A percentile compares a stretch with the other conserved stretches of the same genome.
Conservation (phyloP, 2,113 vertebrate genomes). For the Salvelinus fontinalis region DNA sequence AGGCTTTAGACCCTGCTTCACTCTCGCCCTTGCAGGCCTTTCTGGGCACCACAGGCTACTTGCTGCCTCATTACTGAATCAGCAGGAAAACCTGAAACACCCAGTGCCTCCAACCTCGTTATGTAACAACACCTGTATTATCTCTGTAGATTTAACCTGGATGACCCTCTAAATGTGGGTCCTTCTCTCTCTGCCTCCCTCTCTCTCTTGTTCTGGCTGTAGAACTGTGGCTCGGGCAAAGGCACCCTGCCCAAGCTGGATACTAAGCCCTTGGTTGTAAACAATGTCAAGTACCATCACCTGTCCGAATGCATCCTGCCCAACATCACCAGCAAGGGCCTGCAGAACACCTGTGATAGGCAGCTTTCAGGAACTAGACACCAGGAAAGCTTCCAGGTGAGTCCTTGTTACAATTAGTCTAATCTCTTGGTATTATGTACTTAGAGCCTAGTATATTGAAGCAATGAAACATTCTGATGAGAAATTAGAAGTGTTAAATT, state of each 20-base stretch:
- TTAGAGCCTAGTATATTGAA: background rate
- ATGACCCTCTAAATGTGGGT: no score
- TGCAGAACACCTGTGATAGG: background rate
- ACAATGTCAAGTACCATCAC: background rate
- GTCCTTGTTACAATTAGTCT: background rate
- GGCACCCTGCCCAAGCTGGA: conserved; percentile 1
- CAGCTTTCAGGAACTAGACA: no score
- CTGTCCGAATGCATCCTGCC: background rate
- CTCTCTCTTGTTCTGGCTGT: background rate
- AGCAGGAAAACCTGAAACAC: background rate
- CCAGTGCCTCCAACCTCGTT: no score
- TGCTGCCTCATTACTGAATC: background rate
- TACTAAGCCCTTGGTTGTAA: background rate
- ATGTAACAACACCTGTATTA: no score
- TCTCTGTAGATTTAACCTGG: no score
- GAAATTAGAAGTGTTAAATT: no score
- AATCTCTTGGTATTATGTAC: background rate
- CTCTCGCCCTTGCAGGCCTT: background rate
- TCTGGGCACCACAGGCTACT: background rate
- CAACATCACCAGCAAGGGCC: background rate
- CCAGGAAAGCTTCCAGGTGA: background rate
- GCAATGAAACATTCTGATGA: background rate
- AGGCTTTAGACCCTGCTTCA: background rate
- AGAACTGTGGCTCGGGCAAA: background rate
- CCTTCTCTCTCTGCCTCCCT: no score